Percentiles rank a stretch among this genome's conserved stretches.
Conservation (phyloP, 2,888 invertebrate genomes). For the Automeris io region DNA sequence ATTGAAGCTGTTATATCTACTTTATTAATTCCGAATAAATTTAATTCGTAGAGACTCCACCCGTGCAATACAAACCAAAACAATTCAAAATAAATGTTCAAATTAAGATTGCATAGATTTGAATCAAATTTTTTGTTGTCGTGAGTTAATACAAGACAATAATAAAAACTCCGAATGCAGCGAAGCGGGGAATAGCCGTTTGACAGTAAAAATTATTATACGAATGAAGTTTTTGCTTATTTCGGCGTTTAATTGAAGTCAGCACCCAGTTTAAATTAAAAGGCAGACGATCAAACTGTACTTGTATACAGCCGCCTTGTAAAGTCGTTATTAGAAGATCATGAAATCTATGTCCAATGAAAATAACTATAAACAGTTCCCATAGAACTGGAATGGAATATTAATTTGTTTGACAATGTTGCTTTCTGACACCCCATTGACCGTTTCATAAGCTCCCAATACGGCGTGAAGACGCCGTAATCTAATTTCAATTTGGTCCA, state of each 20-base stretch:
- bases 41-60: conserved; percentile 20
- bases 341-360: background rate
- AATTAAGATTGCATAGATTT: conserved; percentile 34
- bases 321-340: conserved; percentile 1
- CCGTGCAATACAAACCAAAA: conserved; percentile 23
- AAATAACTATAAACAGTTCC: conserved; percentile 31
- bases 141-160: conserved; percentile 37
- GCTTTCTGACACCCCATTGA: conserved; percentile 62
- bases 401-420: conserved; percentile 61
- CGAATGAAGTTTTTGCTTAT: conserved; percentile 49
- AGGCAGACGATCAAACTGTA: conserved; percentile 9
- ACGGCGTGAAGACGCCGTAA: conserved; percentile 62
- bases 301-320: conserved; percentile 11
- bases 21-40: conserved; percentile 3
- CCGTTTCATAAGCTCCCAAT: conserved; percentile 62
- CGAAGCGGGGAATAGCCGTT: conserved; percentile 44
- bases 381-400: conserved; percentile 56
- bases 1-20: background rate
- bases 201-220: conserved; percentile 48
- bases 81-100: conserved; percentile 26
- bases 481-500: conserved; percentile 69
- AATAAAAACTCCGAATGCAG: conserved; percentile 49
- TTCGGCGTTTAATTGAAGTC: conserved; percentile 43
- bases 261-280: conserved; percentile 20
- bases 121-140: conserved; percentile 32